Evolutionary conservation across 2,888 invertebrate genomes (phyloP).

Genomic region (Lasioglossum lativentre): DNA sequence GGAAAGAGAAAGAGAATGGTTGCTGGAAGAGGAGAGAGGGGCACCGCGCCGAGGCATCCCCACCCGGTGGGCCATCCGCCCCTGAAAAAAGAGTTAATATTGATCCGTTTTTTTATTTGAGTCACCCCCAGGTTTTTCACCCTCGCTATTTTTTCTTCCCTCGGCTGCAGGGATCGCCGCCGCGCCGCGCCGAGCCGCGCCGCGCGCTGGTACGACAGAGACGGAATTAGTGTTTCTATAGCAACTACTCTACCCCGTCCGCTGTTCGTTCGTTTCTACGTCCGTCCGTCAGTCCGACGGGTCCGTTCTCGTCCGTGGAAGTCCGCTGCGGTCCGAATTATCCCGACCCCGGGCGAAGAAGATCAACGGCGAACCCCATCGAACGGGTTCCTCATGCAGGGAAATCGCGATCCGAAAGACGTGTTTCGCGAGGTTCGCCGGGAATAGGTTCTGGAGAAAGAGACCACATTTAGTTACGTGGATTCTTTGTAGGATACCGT

Average conservation of each 20-base stretch:
- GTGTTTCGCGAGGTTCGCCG: background rate
- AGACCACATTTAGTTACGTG: background rate
- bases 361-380: background rate
- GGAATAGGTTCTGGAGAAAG: background rate
- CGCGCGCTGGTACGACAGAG: slow-evolving; percentile 72
- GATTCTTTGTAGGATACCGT: background rate
- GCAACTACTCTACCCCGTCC: slow-evolving; percentile 85
- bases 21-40: slow-evolving; percentile 46
- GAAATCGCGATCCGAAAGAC: background rate
- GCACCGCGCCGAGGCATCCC: slow-evolving; percentile 67
- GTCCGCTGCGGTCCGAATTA: slow-evolving; percentile 69
- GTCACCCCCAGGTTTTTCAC: slow-evolving; percentile 88
- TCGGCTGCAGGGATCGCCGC: slow-evolving; percentile 79
- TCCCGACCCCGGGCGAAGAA: background rate
- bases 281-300: slow-evolving; percentile 63
- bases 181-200: slow-evolving; percentile 66
- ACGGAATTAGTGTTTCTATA: slow-evolving; percentile 88
- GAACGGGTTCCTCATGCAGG: background rate
- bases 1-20: slow-evolving; percentile 50
- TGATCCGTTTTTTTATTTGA: slow-evolving; percentile 89
- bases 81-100: slow-evolving; percentile 89
- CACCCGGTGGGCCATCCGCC: slow-evolving; percentile 78
- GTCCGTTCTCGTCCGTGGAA: slow-evolving; percentile 66
- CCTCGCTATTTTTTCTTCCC: slow-evolving; percentile 86
- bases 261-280: slow-evolving; percentile 52